Base-by-base conservation (phyloP, 2,113 vertebrate genomes). In the Bagarius yarrelli region DNA sequence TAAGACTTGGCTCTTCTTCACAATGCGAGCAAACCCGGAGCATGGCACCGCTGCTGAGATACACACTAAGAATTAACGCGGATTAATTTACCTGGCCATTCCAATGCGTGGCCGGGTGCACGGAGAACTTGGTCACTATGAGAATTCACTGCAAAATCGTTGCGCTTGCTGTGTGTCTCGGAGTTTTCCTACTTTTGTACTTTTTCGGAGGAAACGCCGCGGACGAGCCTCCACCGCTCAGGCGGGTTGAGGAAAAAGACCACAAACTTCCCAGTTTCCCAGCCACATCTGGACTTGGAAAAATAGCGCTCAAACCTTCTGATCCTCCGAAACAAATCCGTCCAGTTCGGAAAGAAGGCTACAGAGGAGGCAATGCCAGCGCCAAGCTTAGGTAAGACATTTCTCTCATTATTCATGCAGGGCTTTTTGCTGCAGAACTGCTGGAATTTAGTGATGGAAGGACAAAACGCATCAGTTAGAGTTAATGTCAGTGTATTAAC, bases 141-240 rank as follows among this genome's bases (percentile, higher is more conserved):
- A 91, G 93, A 82, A 90, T 93, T 84, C 89, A 91, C 84, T 86
- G 89, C 86, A 93, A 86, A 88, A 70, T 93, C 81, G 87, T 88
- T 82, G 85, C 70, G 87, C 87, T 93, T 88, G 90, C 87, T 76
- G 59, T 89, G 61, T 90, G 92, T 73, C 88, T 93, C 23, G 93
- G 91, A 93, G 85, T 94, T 93, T 92, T 93, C 64, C 85, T 94
- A 93, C 92, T 94, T 92, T 85, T 94, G 82, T 93, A 94, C 93
- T 93, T 93, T 90, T 91, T 86, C 69, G 91, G 91, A 85, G 89
- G 91, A 40, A 93, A 90, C 56, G 82, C 85, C 76, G 90, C 88
- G 78, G 91, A 92, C 81, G 91, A 91, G 72, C 91, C 90, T 70
- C 90, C 89, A 79, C 89, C 85, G 83, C 63, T 87, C 60, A 84